Base-by-base conservation (phyloP, 2,888 invertebrate species). In the Adelphocoris suturalis region DNA sequence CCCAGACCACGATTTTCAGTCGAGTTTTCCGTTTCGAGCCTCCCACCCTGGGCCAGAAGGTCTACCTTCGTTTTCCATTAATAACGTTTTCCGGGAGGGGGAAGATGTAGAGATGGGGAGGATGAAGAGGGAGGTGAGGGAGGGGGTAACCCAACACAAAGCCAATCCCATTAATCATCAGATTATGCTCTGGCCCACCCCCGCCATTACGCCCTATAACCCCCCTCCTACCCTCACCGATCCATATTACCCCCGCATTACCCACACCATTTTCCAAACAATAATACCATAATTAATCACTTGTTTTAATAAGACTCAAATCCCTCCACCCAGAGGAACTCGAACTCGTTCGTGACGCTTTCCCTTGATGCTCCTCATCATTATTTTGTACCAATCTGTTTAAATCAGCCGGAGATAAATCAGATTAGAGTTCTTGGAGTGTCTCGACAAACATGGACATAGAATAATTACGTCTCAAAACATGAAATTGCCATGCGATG, bases 221-320 rank as follows among this genome's bases (percentile, higher is more conserved):
- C 61, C 61, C 0, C 61, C 19, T 23, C 19, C n/a, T 4, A n/a
- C 9, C 23, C 5, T 13, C 19, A 9, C 68, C 68, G 23, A 19
- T 23, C 68, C 68, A 52, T 52, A 52, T 52, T 52, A 52, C 23
- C 68, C 68, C 27, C 68, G 9, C 68, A 68, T 68, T 68, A 23
- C 68, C 68, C 68, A 14, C 19, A 9, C 61, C 61, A 16, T 61
- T 68, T 68, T 68, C 23, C 68, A 68, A 68, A 68, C 68, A 68
- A 68, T 68, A 68, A 68, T 68, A 68, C 68, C 23, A 19, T 68
- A 23, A 68, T 68, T 68, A 68, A 68, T 68, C 68, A 68, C 68
- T 68, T 68, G 68, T 68, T 68, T 68, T 68, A 68, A 68, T 68
- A 68, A 68, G 68, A 68, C 68, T 68, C 68, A 68, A 68, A 68